Evolutionary conservation across 2,797 vertebrate species (phyloP).

Genomic region (Potorous gilbertii): DNA sequence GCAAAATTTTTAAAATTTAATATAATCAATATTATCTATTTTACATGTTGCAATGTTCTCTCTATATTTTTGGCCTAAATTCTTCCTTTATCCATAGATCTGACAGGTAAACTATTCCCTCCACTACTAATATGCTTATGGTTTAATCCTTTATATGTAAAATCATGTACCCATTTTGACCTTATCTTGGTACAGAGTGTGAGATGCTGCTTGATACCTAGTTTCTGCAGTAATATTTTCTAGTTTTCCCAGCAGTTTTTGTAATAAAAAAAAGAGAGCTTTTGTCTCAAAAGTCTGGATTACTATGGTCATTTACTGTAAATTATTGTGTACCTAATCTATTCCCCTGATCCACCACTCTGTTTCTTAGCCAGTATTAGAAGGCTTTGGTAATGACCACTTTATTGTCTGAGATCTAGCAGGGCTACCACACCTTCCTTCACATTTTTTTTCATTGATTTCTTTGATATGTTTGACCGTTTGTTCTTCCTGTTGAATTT

Average conservation of each 20-base stretch:
- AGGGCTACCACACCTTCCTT: neutral
- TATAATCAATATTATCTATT: neutral
- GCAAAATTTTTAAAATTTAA: neutral
- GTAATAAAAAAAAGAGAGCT: neutral
- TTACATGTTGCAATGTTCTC: neutral
- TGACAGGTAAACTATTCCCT: neutral
- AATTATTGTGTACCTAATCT: neutral
- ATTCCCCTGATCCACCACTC: neutral
- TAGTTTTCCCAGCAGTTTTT: neutral
- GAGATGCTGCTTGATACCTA: neutral
- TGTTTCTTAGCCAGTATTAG: neutral
- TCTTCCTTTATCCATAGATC: neutral
- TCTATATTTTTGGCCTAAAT: too few species aligned
- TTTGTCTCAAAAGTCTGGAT: neutral
- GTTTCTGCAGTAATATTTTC: neutral
- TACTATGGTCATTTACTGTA: neutral
- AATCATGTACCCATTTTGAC: neutral
- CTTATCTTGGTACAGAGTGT: neutral
- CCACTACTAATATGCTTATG: neutral
- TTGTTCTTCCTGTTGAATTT: neutral
- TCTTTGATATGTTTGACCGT: neutral
- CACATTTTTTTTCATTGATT: neutral
- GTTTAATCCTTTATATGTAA: neutral
- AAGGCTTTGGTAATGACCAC: neutral
- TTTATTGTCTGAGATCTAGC: neutral